A percentile compares a stretch with the other conserved stretches of the same genome.
These are phyloP conservation scores for Papilio polytes DNA, from an alignment of 1,140 invertebrate species.

Conservation along the genomic window DNA sequence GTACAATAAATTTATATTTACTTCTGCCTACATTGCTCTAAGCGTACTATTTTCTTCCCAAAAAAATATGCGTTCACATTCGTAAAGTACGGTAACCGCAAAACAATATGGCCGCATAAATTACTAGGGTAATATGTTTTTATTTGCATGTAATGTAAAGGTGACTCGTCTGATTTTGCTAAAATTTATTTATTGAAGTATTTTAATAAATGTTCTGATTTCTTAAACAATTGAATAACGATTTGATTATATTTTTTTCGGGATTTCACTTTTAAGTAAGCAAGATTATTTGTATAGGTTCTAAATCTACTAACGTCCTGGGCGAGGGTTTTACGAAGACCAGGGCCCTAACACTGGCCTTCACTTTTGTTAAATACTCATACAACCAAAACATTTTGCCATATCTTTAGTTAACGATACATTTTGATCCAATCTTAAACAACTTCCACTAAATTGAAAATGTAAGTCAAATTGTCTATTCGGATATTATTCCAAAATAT, in stretches of 20 bases:
- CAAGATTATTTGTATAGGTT: too few relatives aligned
- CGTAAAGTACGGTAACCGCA: slow-evolving; percentile 21
- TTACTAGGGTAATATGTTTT: slow-evolving; percentile 8
- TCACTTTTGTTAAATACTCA: too few relatives aligned
- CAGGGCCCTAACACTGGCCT: too few relatives aligned
- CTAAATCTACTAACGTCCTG: too few relatives aligned
- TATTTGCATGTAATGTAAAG: slow-evolving; percentile 48
- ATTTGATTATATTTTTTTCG: background rate
- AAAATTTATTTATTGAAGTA: background rate
- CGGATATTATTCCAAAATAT: too few relatives aligned
- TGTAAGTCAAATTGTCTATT: too few relatives aligned
- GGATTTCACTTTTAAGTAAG: background rate
- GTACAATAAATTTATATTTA: slow-evolving; percentile 34
- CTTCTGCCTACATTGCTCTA: slow-evolving; percentile 7
- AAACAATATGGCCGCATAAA: background rate
- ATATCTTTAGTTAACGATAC: too few relatives aligned
- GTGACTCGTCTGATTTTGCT: background rate
- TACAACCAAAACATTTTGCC: too few relatives aligned
- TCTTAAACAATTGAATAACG: background rate
- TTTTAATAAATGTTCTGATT: background rate
- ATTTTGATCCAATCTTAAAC: too few relatives aligned
- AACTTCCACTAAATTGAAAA: too few relatives aligned
- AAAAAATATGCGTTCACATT: slow-evolving; percentile 29
- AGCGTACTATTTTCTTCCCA: background rate
- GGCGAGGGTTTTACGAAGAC: too few relatives aligned